Percentiles rank a stretch among this genome's conserved stretches.
These are phyloP conservation scores for Callitettix versicolor DNA, from an alignment of 1,140 invertebrate species.

Conservation along the genomic window DNA sequence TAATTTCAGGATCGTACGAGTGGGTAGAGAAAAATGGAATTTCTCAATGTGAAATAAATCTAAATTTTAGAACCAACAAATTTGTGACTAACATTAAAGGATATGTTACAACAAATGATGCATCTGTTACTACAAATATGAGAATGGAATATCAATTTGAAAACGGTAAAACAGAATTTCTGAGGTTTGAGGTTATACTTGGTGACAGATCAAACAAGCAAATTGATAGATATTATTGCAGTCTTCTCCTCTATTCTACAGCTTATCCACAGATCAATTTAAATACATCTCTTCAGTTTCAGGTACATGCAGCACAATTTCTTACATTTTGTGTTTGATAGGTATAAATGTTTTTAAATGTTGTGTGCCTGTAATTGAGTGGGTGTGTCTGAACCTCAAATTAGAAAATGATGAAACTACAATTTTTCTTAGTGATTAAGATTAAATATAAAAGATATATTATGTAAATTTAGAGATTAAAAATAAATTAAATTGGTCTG, in stretches of 20 bases:
- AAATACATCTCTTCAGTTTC: constrained; percentile 49
- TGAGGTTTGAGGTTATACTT: constrained; percentile 52
- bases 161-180: constrained; percentile 49
- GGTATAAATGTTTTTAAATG: too few relatives aligned
- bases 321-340: background rate
- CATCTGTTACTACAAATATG: constrained; percentile 42
- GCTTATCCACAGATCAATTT: constrained; percentile 67
- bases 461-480: too few relatives aligned
- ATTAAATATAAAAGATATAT: too few relatives aligned
- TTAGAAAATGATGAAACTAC: too few relatives aligned
- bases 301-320: constrained; percentile 31
- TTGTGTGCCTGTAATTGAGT: too few relatives aligned
- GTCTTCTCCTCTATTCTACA: constrained; percentile 53
- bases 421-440: too few relatives aligned
- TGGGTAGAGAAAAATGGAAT: constrained; percentile 51
- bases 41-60: constrained; percentile 53
- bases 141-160: constrained; percentile 56
- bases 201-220: constrained; percentile 49
- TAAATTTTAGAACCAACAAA: constrained; percentile 56
- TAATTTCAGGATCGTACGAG: constrained; percentile 37
- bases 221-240: constrained; percentile 43
- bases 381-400: too few relatives aligned
- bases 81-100: constrained; percentile 53
- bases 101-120: constrained; percentile 46
- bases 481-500: too few relatives aligned